phyloP scores from a whole-genome alignment of 2,113 vertebrate genomes.

The Caloenas nicobarica region DNA sequence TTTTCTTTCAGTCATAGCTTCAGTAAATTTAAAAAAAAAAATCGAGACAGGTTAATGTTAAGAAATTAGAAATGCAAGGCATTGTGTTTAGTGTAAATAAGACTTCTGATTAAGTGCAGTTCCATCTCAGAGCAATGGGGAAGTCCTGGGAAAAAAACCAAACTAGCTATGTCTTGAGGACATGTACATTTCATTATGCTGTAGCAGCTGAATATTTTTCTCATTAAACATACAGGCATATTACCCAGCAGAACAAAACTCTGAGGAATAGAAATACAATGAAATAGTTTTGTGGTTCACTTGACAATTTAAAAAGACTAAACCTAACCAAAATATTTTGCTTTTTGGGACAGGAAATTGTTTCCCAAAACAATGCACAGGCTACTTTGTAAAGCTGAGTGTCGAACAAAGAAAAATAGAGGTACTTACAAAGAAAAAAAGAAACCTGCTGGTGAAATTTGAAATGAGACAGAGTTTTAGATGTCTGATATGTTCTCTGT shows the following conservation, averaged over 20 bases:
- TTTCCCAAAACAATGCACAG: slow-evolving; percentile 11
- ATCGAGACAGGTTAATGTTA: slow-evolving; percentile 2
- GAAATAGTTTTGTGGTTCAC: background rate
- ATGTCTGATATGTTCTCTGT: background rate
- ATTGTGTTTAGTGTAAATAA: background rate
- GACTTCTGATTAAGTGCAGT: background rate
- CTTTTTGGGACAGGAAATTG: slow-evolving; percentile 15
- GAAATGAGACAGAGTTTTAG: background rate
- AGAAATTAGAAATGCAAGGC: slow-evolving; percentile 37
- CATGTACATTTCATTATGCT: background rate
- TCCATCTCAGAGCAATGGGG: background rate
- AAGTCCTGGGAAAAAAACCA: background rate
- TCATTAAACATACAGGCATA: slow-evolving; percentile 3
- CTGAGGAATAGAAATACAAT: background rate
- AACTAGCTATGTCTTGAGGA: background rate
- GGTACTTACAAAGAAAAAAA: background rate
- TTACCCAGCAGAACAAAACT: background rate
- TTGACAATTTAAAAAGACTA: background rate
- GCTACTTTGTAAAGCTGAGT: background rate
- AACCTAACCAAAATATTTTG: background rate
- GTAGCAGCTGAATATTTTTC: slow-evolving; percentile 18
- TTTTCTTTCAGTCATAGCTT: slow-evolving; percentile 19
- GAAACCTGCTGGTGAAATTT: background rate
- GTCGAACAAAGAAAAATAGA: background rate
- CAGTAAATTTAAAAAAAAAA: background rate